Percentiles rank a stretch among this genome's conserved stretches.
phyloP scores from a whole-genome alignment of 2,113 vertebrate species.

The Coregonus clupeaformis region DNA sequence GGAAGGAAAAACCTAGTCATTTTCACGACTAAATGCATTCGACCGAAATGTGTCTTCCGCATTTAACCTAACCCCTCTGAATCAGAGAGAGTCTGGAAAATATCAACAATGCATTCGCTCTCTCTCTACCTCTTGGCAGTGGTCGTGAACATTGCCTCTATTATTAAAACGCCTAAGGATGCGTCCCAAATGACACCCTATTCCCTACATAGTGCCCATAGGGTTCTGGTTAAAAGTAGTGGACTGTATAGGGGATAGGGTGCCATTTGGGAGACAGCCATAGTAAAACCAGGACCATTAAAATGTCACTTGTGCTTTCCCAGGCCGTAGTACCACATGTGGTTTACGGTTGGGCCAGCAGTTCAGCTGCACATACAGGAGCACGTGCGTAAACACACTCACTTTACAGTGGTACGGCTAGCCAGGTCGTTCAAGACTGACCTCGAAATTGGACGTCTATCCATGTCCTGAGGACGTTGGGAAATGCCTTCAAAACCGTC shows the following conservation, averaged over 20 bases:
- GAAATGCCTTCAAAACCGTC: too few relatives aligned
- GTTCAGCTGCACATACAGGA: not conserved
- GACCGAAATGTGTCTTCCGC: not conserved
- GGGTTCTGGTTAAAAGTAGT: too few relatives aligned
- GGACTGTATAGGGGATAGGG: too few relatives aligned
- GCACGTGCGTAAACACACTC: too few relatives aligned
- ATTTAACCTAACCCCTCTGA: not conserved
- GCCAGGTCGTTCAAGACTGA: too few relatives aligned
- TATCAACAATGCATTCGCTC: not conserved
- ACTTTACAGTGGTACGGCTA: too few relatives aligned
- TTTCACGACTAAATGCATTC: not conserved
- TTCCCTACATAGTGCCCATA: too few relatives aligned
- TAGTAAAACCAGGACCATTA: conserved; percentile 9
- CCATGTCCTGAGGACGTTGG: too few relatives aligned
- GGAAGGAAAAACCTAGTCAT: not conserved
- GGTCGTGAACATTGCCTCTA: not conserved
- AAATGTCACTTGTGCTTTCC: conserved; percentile 19
- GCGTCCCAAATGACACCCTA: too few relatives aligned
- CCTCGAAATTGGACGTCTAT: too few relatives aligned
- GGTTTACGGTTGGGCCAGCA: not conserved
- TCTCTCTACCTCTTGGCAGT: not conserved
- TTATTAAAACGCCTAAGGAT: conserved; percentile 16
- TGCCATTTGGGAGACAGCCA: not conserved
- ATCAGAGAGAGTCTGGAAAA: too few relatives aligned
- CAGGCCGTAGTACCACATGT: not conserved